phyloP scores from a whole-genome alignment of 2,888 invertebrate genomes.

The Leptarthrus brevirostris region DNA sequence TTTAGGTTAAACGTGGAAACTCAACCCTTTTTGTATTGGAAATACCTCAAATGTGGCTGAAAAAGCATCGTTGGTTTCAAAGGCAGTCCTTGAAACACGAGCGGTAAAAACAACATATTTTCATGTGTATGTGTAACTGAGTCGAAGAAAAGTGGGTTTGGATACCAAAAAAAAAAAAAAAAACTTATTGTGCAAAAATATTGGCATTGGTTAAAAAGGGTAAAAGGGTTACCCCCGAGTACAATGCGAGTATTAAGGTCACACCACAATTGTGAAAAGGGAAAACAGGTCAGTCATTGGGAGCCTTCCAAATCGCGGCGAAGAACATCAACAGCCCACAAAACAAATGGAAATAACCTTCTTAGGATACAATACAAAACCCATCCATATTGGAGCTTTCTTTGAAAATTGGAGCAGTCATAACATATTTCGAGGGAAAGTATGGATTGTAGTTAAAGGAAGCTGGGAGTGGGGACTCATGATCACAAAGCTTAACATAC shows the following conservation, averaged over 20 bases:
- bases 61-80: too few species aligned
- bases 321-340: conserved; percentile 40
- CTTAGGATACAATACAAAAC: conserved; percentile 25
- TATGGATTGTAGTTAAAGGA: not conserved
- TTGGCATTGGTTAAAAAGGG: conserved; percentile 41
- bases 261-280: conserved; percentile 44
- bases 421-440: conserved; percentile 16
- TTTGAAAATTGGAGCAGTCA: conserved; percentile 44
- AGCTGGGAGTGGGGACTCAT: not conserved
- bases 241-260: conserved; percentile 47
- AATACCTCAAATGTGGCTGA: too few species aligned
- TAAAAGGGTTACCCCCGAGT: conserved; percentile 39
- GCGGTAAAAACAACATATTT: too few species aligned
- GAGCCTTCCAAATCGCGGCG: conserved; percentile 43
- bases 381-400: conserved; percentile 14
- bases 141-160: too few species aligned
- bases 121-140: not conserved
- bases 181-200: conserved; percentile 43
- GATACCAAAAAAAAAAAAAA: too few species aligned
- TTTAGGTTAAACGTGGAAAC: too few species aligned
- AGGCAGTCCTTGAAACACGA: too few species aligned
- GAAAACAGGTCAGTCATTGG: conserved; percentile 48
- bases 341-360: conserved; percentile 48
- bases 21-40: too few species aligned
- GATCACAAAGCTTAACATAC: not conserved